Conservation (phyloP, 1,140 invertebrate species). For the Drosophila pallidifrons region DNA sequence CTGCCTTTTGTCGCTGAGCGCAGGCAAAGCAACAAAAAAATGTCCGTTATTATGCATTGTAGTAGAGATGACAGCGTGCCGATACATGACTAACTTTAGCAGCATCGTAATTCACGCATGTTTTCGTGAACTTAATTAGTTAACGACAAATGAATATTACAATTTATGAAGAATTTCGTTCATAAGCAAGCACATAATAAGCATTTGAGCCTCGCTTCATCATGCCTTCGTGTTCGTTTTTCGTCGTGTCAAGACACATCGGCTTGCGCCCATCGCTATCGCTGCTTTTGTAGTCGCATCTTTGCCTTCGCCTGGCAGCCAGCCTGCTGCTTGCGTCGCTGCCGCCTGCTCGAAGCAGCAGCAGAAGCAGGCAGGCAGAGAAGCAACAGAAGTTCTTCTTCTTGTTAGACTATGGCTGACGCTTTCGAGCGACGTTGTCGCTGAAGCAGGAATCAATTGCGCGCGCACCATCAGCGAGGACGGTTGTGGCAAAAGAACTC, state of each 20-base stretch:
- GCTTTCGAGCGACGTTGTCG: constrained; percentile 65
- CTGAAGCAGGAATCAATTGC: constrained; percentile 71
- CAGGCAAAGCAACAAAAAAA: constrained; percentile 47
- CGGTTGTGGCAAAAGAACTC: constrained; percentile 58
- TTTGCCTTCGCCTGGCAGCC: constrained; percentile 21
- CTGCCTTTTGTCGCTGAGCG: constrained; percentile 40
- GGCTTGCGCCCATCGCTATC: constrained; percentile 16
- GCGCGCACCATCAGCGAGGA: constrained; percentile 69
- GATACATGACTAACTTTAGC: neutral
- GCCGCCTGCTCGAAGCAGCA: constrained; percentile 25
- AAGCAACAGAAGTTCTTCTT: constrained; percentile 52
- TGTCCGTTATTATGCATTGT: constrained; percentile 55
- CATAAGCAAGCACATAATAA: neutral
- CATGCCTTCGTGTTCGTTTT: neutral
- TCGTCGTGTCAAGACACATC: constrained; percentile 6
- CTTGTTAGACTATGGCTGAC: constrained; percentile 42
- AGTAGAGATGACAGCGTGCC: constrained; percentile 31
- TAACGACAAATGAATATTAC: too few relatives aligned
- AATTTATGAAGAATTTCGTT: neutral
- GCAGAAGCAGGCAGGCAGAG: constrained; percentile 12
- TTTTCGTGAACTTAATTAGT: neutral
- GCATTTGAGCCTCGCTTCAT: too few relatives aligned
- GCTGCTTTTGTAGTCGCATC: constrained; percentile 17
- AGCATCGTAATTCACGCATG: neutral
- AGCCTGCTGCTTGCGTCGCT: constrained; percentile 27